Percentiles rank a stretch among this genome's conserved stretches.
Evolutionary conservation across 2,797 vertebrate species (phyloP).

Genomic region (Oophaga sylvatica): DNA sequence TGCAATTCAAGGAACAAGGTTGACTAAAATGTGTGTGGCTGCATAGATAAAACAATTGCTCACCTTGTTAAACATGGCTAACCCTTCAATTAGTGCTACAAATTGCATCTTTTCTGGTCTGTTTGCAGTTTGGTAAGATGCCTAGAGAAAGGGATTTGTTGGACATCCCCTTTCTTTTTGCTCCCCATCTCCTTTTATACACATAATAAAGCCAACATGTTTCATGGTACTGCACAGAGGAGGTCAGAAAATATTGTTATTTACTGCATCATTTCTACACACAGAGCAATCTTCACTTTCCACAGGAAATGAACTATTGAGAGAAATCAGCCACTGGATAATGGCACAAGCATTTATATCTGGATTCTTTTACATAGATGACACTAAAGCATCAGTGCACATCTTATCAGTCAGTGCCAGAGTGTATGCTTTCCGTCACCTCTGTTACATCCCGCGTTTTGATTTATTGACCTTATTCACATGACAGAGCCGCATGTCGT

Average conservation of each 20-base stretch:
- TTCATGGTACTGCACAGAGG: background rate
- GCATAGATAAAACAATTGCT: no score
- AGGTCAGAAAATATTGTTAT: background rate
- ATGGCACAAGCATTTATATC: background rate
- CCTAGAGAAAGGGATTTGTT: no score
- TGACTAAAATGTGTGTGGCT: no score
- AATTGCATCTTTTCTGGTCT: no score
- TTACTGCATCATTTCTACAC: background rate
- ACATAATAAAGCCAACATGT: background rate
- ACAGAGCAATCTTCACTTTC: background rate
- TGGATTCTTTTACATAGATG: conserved; percentile 1
- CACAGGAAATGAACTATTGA: background rate
- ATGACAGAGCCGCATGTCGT: background rate
- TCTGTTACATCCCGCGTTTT: conserved; percentile 1
- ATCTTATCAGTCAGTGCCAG: conserved; percentile 39
- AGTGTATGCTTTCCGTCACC: conserved; percentile 11
- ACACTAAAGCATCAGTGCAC: background rate
- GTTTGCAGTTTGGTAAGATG: no score
- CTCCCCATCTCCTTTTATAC: background rate
- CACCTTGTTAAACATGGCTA: no score
- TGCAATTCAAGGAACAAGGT: no score
- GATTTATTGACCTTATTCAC: conserved; percentile 31
- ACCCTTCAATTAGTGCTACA: no score
- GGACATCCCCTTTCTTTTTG: no score
- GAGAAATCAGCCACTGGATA: background rate